Base-by-base conservation (phyloP, 2,113 vertebrate genomes). In the Fulica atra region DNA sequence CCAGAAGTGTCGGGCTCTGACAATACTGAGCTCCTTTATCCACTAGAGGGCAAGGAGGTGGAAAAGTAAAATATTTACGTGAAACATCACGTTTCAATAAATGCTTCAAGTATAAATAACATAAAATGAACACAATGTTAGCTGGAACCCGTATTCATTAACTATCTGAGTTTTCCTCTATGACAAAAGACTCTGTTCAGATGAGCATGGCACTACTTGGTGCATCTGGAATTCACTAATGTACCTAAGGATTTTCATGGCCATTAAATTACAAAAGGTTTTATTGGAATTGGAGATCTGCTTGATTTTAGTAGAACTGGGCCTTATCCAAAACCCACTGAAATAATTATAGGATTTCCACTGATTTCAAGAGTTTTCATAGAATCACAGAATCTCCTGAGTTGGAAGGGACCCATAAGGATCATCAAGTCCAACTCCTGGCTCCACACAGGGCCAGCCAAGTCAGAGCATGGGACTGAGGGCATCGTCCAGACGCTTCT, bases 1-100 rank as follows among this genome's bases (percentile, higher is more conserved):
- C 64, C 51, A 73, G 38, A 66, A 16, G n/a, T 18, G 42, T 60
- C 0, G 0, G n/a, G 33, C 20, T 65, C 50, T 69, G 48, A 72
- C 31, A 68, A 90, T 68, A 78, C 81, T 31, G 68, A 91, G n/a
- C 29, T 89, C 3, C 1, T 42, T 50, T 89, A 69, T 74, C 95
- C 92, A 93, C 88, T 92, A 96, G 88, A 86, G 93, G 88, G 88
- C 92, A 92, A 83, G 66, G 31, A 89, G 72, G 17, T 72, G 50
- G 70, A 51, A 91, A 94, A 91, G 57, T 44, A 84, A 91, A 86
- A 91, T 79, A 63, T 11, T 59, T 29, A 73, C 69, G 12, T 23
- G 74, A 88, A 77, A n/a, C 11, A 35, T 51, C n/a, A 31, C 4
- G 46, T 44, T 72, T 89, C 36, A 65, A 89, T 23, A 89, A 85